phyloP scores from a whole-genome alignment of 2,888 invertebrate genomes.

The Mythimna impura region DNA sequence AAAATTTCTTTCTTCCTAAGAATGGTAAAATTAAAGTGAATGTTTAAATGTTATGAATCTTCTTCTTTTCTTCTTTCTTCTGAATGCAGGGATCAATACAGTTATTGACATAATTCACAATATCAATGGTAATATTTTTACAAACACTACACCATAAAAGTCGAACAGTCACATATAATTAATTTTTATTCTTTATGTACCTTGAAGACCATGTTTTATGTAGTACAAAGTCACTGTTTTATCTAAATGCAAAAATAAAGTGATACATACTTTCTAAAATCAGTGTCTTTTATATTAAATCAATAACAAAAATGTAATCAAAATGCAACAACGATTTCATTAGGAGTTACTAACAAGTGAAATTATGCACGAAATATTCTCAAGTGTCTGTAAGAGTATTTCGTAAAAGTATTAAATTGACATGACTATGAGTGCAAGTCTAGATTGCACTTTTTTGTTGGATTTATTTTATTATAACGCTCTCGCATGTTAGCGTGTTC shows the following conservation, averaged over 20 bases:
- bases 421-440: conserved; percentile 5
- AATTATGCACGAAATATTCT: conserved; percentile 44
- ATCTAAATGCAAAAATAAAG: conserved; percentile 29
- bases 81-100: too few species aligned
- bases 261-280: conserved; percentile 37
- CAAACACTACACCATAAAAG: neutral
- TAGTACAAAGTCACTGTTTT: conserved; percentile 1
- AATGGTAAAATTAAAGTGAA: neutral
- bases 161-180: neutral
- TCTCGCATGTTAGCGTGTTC: neutral
- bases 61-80: too few species aligned
- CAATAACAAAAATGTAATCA: conserved; percentile 54
- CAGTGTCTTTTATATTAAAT: conserved; percentile 49
- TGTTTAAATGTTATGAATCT: neutral
- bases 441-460: conserved; percentile 15
- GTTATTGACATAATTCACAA: neutral
- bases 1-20: neutral
- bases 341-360: conserved; percentile 34
- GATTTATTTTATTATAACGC: conserved; percentile 5
- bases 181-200: conserved; percentile 27
- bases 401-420: conserved; percentile 30
- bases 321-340: conserved; percentile 40
- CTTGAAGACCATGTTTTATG: conserved; percentile 43
- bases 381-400: conserved; percentile 29
- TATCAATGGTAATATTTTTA: neutral